phyloP scores from a whole-genome alignment of 2,888 invertebrate genomes.

The Drosophila parthenogenetica region DNA sequence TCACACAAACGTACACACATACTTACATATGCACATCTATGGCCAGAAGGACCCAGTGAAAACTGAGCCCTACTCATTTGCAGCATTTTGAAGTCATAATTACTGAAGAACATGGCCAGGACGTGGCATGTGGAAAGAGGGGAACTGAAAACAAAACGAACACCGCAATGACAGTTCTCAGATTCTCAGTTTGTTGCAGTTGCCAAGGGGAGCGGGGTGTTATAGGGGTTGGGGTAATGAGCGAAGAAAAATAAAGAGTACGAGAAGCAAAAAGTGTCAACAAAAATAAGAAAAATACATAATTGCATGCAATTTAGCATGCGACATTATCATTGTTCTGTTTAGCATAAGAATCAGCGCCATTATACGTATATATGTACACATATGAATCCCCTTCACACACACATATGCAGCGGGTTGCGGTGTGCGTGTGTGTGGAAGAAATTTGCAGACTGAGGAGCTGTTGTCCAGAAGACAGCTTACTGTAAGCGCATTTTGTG shows the following conservation, averaged over 20 bases:
- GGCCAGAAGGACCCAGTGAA: background rate
- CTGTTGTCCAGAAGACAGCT: constrained; percentile 38
- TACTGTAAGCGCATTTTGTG: constrained; percentile 42
- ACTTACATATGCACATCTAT: too few species aligned
- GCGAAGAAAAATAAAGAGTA: constrained; percentile 19
- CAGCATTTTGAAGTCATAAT: constrained; percentile 69
- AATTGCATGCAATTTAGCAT: constrained; percentile 84
- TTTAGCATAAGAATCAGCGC: constrained; percentile 71
- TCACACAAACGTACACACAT: background rate
- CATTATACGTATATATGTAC: constrained; percentile 21
- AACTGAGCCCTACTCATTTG: constrained; percentile 34
- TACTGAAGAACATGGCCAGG: constrained; percentile 51
- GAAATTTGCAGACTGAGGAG: constrained; percentile 29
- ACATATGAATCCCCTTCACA: constrained; percentile 6
- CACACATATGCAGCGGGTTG: constrained; percentile 4
- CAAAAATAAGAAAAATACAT: constrained; percentile 73
- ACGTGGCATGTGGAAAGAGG: constrained; percentile 13
- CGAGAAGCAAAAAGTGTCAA: constrained; percentile 32
- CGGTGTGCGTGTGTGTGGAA: constrained; percentile 24
- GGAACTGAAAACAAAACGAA: constrained; percentile 27
- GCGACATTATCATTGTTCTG: constrained; percentile 82
- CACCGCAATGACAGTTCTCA: constrained; percentile 44
- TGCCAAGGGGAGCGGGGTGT: background rate
- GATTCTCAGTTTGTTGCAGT: constrained; percentile 16
- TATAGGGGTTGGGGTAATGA: constrained; percentile 26